Conservation (phyloP, 2,113 vertebrate genomes). For the Hemichromis elongatus region DNA sequence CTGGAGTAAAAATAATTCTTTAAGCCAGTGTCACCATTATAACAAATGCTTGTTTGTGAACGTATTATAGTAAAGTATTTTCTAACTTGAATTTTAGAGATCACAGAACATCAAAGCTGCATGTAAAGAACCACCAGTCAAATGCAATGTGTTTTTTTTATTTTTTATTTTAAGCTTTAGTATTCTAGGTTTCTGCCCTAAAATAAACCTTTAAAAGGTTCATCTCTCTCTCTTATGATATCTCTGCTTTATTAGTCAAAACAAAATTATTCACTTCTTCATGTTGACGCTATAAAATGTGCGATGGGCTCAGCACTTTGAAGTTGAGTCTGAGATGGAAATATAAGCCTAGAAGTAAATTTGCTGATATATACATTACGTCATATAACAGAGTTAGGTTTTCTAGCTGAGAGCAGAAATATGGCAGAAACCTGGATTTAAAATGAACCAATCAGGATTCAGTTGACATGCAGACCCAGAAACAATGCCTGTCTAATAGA, state of each 20-base stretch:
- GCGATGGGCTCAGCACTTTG: not conserved
- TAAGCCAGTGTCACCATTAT: not conserved
- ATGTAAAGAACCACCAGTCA: not conserved
- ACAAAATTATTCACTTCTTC: not conserved
- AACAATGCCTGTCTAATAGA: rapidly evolving
- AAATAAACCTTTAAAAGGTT: not conserved
- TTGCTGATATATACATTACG: not conserved
- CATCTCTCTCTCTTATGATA: rapidly evolving
- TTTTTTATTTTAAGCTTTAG: not conserved
- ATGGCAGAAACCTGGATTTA: not conserved
- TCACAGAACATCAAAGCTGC: not conserved
- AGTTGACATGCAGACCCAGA: not conserved
- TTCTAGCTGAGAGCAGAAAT: not conserved
- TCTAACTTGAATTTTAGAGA: not conserved
- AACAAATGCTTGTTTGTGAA: not conserved
- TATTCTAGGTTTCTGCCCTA: not conserved
- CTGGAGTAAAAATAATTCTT: not conserved
- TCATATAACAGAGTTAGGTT: rapidly evolving
- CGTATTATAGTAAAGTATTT: not conserved
- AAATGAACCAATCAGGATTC: not conserved
- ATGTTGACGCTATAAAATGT: not conserved
- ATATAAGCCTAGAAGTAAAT: rapidly evolving
- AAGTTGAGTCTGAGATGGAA: not conserved
- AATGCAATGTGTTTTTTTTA: rapidly evolving
- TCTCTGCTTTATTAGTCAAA: not conserved